phyloP scores from a whole-genome alignment of 2,113 vertebrate species.

The Condylura cristata region DNA sequence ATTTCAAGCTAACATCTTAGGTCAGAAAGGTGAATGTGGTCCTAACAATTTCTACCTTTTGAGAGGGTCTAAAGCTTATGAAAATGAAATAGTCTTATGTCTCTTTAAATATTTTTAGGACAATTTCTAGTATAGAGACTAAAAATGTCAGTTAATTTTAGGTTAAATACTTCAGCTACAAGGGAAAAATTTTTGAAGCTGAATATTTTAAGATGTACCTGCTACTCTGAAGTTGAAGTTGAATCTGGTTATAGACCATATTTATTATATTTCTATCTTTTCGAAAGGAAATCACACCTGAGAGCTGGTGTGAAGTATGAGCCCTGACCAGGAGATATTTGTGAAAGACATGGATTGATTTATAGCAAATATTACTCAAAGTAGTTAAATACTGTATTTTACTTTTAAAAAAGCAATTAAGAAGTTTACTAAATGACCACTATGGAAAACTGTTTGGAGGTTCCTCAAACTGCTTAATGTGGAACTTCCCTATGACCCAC shows the following conservation, averaged over 20 bases:
- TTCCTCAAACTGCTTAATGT: too few relatives aligned
- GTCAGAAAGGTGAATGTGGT: too few relatives aligned
- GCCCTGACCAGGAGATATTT: neutral
- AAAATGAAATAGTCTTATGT: neutral
- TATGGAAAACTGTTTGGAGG: too few relatives aligned
- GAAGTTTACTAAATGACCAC: neutral
- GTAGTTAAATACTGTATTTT: neutral
- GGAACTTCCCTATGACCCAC: too few relatives aligned
- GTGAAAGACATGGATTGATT: neutral
- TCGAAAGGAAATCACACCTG: slow-evolving; percentile 3
- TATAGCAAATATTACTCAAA: neutral
- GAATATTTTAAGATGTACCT: neutral
- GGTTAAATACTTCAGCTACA: neutral
- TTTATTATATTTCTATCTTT: neutral
- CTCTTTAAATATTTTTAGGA: neutral
- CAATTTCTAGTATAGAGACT: neutral
- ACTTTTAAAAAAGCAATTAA: neutral
- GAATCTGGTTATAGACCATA: neutral
- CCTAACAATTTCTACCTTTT: neutral
- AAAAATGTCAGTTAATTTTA: neutral
- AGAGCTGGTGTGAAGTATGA: neutral
- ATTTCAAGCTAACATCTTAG: slow-evolving; percentile 69
- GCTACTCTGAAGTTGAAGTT: neutral
- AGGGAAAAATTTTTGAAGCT: neutral
- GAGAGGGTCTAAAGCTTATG: neutral